phyloP scores from a whole-genome alignment of 1,140 invertebrate genomes.

The Calliphora vicina region DNA sequence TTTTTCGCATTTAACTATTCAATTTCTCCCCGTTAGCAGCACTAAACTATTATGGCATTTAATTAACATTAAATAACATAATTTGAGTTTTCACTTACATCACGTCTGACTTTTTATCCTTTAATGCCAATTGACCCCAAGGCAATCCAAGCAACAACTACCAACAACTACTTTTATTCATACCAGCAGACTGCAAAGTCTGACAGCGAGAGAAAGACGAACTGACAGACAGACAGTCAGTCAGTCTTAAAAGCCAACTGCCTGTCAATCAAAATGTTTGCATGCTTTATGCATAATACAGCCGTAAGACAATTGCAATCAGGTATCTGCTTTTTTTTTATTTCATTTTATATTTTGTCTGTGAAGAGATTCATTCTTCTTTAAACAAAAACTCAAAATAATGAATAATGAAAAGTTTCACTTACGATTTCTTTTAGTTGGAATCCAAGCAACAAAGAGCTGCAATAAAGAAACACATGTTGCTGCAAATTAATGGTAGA shows the following conservation, averaged over 20 bases:
- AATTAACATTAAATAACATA: constrained; percentile 7
- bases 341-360: neutral
- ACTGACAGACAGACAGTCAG: neutral
- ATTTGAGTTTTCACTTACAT: neutral
- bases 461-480: neutral
- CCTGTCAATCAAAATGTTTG: neutral
- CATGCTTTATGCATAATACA: neutral
- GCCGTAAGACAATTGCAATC: neutral
- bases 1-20: no score
- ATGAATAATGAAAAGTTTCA: constrained; percentile 8
- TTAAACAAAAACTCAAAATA: neutral
- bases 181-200: neutral
- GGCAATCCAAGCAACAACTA: neutral
- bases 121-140: neutral
- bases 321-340: neutral
- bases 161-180: no score
- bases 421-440: neutral
- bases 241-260: neutral
- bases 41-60: neutral
- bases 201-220: no score
- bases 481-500: neutral
- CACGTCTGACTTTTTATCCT: constrained; percentile 2
- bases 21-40: neutral
- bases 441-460: neutral
- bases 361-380: neutral